Conservation (phyloP, 2,113 vertebrate genomes). For the Gulo gulo region DNA sequence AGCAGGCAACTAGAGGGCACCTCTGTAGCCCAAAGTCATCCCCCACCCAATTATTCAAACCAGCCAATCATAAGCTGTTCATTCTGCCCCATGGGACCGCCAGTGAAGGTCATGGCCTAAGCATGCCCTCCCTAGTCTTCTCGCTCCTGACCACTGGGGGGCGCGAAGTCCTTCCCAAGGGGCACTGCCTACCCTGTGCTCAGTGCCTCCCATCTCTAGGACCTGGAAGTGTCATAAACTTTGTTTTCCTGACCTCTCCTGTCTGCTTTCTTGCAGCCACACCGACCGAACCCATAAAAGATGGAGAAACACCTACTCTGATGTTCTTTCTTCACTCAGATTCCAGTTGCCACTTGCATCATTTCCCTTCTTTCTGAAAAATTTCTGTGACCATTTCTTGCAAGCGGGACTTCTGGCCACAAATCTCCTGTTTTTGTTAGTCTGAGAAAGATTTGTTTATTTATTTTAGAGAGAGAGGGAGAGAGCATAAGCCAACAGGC, state of each 20-base stretch:
- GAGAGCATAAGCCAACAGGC: neutral
- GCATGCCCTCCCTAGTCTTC: neutral
- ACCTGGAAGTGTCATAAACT: neutral
- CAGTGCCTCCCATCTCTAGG: neutral
- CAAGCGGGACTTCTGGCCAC: neutral
- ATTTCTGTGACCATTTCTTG: neutral
- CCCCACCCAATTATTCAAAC: neutral
- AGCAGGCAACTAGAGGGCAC: neutral
- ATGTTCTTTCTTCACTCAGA: neutral
- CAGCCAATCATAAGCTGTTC: neutral
- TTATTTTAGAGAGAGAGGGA: neutral
- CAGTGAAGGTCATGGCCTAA: neutral
- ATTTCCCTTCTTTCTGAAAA: neutral
- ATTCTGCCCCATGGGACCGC: neutral
- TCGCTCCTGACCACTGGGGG: neutral
- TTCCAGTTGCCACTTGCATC: neutral
- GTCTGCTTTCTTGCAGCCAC: neutral
- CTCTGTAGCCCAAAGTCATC: neutral
- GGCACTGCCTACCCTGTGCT: neutral
- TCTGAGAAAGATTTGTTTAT: neutral
- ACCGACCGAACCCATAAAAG: neutral
- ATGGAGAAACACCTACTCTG: neutral
- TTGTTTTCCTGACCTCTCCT: neutral
- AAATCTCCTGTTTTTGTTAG: neutral
- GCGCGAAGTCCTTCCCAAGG: neutral